Evolutionary conservation across 2,113 vertebrate genomes (phyloP), one percentile per base, ranked within the genome.

Genomic region (Asarcornis scutulata): DNA sequence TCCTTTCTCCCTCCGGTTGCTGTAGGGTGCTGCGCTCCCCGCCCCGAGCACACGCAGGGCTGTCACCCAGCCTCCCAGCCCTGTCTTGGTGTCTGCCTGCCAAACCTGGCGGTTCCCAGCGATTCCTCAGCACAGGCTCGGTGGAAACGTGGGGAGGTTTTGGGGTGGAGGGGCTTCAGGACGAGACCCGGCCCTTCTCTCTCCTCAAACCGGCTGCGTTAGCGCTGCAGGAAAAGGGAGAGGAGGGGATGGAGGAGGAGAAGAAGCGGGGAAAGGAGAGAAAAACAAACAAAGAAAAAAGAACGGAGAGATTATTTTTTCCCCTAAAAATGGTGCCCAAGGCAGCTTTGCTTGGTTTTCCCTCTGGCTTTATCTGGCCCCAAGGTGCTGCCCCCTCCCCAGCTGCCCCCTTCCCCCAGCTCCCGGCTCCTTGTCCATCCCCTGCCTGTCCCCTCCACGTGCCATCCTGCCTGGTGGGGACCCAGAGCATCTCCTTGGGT

Each of bases 111-210:
- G 13, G 31, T 72, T 85, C 55, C 81, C 17, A 3, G 72, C n/a
- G 22, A 17, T 94, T 92, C 40, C 73, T 36, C 81, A 91, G 86
- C 71, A 21, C 58, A 64, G 78, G 13, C 36, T 64, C 34, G 78
- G 73, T 36, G 67, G 53, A 79, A 48, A 55, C 1, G 1, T 36
- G 36, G 68, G 44, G 46, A 88, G 64, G 55, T 72, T 74, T 6
- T 6, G 55, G 73, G 60, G 36, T 0, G 0, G 85, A 80, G 50
- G 1, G 22, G 23, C 25, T 12, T 91, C 86, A 81, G 46, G 48
- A 32, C n/a, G 23, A 27, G 75, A 86, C 52, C 60, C 76, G 74
- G 13, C 16, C 34, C 83, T 88, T 56, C 23, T 82, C 50, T 67
- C 86, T 77, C 58, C 81, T 87, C 64, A 53, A 78, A 68, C 53